A percentile compares a stretch with the other conserved stretches of the same genome.
phyloP scores from a whole-genome alignment of 2,113 vertebrate genomes.

The Naja naja region DNA sequence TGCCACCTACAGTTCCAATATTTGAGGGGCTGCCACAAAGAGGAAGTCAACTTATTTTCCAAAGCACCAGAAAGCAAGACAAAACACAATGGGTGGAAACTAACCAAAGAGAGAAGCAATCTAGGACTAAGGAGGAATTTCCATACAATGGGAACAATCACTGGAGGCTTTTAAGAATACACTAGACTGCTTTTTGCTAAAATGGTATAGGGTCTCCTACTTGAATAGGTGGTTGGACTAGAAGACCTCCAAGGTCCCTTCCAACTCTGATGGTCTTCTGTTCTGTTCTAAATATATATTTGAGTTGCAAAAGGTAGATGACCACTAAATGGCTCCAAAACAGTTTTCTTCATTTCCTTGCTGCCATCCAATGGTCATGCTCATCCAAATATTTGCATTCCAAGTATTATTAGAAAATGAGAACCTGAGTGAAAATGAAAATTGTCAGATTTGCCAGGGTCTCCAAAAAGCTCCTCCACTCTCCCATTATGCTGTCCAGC shows the following conservation, averaged over 20 bases:
- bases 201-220: not conserved
- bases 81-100: not conserved
- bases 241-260: not conserved
- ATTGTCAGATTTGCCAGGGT: not conserved
- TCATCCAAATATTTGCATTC: not conserved
- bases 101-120: not conserved
- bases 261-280: not conserved
- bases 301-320: not conserved
- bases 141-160: not conserved
- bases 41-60: not conserved
- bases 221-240: not conserved
- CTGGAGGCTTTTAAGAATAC: not conserved
- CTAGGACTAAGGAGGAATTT: not conserved
- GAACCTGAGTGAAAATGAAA: not conserved
- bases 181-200: not conserved
- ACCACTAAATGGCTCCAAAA: not conserved
- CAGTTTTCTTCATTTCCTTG: not conserved
- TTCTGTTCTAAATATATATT: not conserved
- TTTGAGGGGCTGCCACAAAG: not conserved
- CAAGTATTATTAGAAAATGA: not conserved
- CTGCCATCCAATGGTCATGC: not conserved
- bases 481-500: not conserved
- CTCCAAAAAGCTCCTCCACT: not conserved
- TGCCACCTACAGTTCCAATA: not conserved
- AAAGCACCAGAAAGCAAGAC: not conserved